Conservation (phyloP, 2,797 vertebrate species). For the Acanthurus lineatus region DNA sequence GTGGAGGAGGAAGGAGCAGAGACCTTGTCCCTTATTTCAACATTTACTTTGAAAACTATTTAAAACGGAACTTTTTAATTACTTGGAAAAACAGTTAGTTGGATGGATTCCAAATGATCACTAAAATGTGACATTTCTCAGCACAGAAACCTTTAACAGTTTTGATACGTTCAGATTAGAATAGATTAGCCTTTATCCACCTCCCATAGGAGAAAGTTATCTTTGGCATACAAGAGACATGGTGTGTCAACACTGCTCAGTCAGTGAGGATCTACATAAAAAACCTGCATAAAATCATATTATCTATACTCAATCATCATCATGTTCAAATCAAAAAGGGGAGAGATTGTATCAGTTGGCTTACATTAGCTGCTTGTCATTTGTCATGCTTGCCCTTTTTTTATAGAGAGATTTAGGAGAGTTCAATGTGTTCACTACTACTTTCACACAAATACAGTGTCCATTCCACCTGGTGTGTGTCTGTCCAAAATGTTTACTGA, state of each 20-base stretch:
- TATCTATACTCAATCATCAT: no score
- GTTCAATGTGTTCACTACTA: not conserved
- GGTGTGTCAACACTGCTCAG: no score
- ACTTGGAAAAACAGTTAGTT: not conserved
- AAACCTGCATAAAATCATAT: no score
- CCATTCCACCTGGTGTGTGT: not conserved
- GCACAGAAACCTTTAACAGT: not conserved
- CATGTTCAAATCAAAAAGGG: no score
- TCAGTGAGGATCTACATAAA: no score
- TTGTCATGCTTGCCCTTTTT: not conserved
- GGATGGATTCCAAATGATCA: not conserved
- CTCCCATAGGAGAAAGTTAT: no score
- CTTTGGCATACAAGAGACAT: no score
- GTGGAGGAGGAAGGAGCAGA: constrained; percentile 21
- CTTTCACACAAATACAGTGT: not conserved
- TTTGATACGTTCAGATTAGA: not conserved
- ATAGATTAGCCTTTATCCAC: no score
- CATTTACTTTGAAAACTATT: constrained; percentile 5
- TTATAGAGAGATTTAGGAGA: not conserved
- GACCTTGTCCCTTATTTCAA: constrained; percentile 3
- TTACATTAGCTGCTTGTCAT: not conserved
- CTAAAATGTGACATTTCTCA: not conserved
- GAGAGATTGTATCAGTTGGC: no score
- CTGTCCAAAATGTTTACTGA: not conserved
- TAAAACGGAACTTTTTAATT: not conserved